Evolutionary conservation across 1,140 invertebrate species (phyloP), one percentile per base, ranked within the genome.

Genomic region (Drosophila nannoptera): DNA sequence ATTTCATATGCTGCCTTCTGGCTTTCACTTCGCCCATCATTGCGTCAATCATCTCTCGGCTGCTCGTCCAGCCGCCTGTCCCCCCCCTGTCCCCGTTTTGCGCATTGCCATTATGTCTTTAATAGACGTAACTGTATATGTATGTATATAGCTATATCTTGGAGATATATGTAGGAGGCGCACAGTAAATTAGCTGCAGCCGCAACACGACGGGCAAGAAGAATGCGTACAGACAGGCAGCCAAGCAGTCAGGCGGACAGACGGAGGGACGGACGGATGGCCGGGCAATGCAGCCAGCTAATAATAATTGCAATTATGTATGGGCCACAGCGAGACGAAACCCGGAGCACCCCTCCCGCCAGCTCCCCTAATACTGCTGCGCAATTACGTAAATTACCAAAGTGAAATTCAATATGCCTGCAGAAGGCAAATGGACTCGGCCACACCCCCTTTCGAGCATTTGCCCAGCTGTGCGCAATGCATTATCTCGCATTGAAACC

Each of bases 351-450:
- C 35, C 29, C 53, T 9, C 14, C 3, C 22, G 33, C 33, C 29
- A 2, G 7, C 43, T n/a, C 36, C 22, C 45, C 62, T 73, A 68
- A 63, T 60, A 64, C 74, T 77, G 73, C 69, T 82, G 75, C 66
- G 67, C 78, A 82, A 75, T 82, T 82, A 82, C 78, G 75, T 77
- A 82, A 82, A 82, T 83, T 82, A 75, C 75, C 75, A 62, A 75
- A 82, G 66, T 71, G 78, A 73, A 75, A 82, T 82, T 82, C 78
- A 77, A 82, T 82, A 82, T 83, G 75, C 75, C 45, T 58, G 63
- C 38, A 22, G 58, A 45, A 63, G n/a, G 42, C 45, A 80, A 75
- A 62, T 70, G 55, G 54, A 59, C 67, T 56, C 22, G 22, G 53
- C 12, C 58, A 50, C 50, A 31, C 33, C 32, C 46, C 29, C 38